Percentiles rank a stretch among this genome's conserved stretches.
Evolutionary conservation across 2,888 invertebrate genomes (phyloP).

Genomic region (Euplexia lucipara): DNA sequence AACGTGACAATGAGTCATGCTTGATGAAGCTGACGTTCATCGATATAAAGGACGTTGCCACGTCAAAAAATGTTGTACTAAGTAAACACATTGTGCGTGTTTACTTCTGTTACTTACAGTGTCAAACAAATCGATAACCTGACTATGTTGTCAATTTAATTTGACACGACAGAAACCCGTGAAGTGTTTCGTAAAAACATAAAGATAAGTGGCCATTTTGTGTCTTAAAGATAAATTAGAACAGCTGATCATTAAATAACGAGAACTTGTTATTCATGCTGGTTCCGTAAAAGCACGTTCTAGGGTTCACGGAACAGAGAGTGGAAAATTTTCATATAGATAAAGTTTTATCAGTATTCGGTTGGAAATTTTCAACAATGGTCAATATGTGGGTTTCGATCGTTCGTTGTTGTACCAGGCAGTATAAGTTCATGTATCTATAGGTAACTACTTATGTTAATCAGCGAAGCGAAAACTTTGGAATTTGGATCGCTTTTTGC

Average conservation of each 20-base stretch:
- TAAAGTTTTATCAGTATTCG: not conserved
- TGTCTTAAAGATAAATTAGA: constrained; percentile 6
- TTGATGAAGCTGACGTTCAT: no score
- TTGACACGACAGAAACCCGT: constrained; percentile 32
- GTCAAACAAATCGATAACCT: constrained; percentile 47
- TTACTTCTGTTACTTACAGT: not conserved
- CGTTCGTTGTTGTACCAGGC: no score
- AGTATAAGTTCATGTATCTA: no score
- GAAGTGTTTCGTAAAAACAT: constrained; percentile 33
- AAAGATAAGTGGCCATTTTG: not conserved
- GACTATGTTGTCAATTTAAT: constrained; percentile 32
- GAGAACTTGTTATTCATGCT: not conserved
- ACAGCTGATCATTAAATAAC: constrained; percentile 49
- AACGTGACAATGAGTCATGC: no score
- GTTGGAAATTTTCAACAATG: not conserved
- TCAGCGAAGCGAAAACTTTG: no score
- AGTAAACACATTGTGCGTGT: not conserved
- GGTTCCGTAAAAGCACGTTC: not conserved
- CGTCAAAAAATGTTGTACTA: no score
- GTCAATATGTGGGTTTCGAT: no score
- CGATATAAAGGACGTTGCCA: no score
- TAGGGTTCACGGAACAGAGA: not conserved
- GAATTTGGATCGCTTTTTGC: no score
- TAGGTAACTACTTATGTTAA: no score
- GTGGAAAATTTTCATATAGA: not conserved